Conservation (phyloP, 2,888 invertebrate species). For the Ischnura elegans region DNA sequence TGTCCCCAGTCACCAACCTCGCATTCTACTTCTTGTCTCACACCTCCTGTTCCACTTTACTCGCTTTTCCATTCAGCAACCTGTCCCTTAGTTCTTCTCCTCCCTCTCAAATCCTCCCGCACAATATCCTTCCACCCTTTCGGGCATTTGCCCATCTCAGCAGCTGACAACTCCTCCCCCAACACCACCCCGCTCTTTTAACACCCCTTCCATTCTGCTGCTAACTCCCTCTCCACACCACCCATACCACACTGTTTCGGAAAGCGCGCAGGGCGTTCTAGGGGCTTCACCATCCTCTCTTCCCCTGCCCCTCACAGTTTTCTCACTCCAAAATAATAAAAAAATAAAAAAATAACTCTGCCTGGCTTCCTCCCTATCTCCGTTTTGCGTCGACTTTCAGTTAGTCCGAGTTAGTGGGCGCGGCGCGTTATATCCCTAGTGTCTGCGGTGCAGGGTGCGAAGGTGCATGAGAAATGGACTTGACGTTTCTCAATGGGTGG, state of each 20-base stretch:
- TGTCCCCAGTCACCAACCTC: background rate
- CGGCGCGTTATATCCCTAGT: background rate
- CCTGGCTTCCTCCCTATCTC: background rate
- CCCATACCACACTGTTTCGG: background rate
- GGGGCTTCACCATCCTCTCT: background rate
- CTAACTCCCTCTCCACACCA: background rate
- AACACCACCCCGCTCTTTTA: background rate
- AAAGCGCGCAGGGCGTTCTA: background rate
- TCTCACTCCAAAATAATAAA: too few relatives aligned
- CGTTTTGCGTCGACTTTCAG: background rate
- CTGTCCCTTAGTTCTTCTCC: background rate
- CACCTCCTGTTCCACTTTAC: background rate
- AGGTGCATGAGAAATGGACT: background rate
- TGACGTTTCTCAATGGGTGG: background rate
- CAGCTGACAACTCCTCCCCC: background rate
- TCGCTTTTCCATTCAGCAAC: background rate
- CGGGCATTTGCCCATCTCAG: constrained; percentile 2
- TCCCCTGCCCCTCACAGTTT: background rate
- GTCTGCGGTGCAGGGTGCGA: background rate
- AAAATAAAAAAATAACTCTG: background rate
- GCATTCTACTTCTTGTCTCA: background rate
- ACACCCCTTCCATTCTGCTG: background rate
- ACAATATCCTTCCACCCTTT: background rate
- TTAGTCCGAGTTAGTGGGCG: background rate
- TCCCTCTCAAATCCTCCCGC: background rate